Conservation (phyloP, 2,113 vertebrate species). For the Entosphenus tridentatus region DNA sequence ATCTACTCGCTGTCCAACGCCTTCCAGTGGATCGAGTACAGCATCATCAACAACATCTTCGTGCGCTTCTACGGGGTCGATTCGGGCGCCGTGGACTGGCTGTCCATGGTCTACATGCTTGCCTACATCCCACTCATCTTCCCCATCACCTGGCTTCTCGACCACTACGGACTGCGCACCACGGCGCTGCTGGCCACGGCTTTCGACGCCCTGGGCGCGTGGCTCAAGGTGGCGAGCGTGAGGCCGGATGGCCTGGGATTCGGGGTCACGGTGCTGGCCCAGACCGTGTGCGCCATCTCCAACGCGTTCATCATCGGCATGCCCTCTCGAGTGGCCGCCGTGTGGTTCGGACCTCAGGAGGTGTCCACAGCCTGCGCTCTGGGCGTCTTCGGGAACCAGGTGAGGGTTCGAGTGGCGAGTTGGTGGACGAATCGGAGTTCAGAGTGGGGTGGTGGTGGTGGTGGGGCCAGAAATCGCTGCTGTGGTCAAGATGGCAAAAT, state of each 20-base stretch:
- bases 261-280: constrained; percentile 3
- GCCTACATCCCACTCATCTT: not conserved
- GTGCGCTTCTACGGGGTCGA: not conserved
- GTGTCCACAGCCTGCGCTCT: not conserved
- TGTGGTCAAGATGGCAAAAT: no score
- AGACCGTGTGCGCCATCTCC: not conserved
- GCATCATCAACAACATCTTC: constrained; percentile 4
- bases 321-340: not conserved
- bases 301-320: constrained; percentile 2
- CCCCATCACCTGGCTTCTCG: constrained; percentile 1
- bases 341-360: not conserved
- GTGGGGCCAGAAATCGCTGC: no score
- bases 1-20: constrained; percentile 5
- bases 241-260: not conserved
- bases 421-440: no score
- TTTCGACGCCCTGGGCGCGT: not conserved
- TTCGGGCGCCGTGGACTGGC: constrained; percentile 2
- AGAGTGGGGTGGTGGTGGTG: no score
- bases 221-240: constrained; percentile 5
- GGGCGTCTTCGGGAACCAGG: constrained; percentile 6
- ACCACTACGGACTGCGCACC: not conserved
- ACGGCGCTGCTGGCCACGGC: not conserved
- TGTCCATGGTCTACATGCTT: not conserved
- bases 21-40: constrained; percentile 7
- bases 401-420: not conserved